Base-by-base conservation (phyloP, 2,113 vertebrate species). In the Hipposideros armiger region DNA sequence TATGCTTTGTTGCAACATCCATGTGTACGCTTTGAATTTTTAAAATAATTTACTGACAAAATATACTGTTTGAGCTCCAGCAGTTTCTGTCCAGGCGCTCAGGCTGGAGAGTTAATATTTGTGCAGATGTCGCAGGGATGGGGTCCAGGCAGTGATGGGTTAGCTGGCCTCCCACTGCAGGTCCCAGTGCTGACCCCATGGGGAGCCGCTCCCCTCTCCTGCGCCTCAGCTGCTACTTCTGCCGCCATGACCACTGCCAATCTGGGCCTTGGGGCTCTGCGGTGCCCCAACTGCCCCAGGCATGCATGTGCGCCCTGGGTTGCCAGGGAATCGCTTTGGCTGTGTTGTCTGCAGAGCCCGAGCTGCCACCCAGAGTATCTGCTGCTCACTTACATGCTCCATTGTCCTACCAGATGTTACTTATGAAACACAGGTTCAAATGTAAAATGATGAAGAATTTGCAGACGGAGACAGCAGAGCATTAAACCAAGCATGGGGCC, bases 361-460 rank as follows among this genome's bases (percentile, higher is more conserved):
- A 40, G 7, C 13, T 69, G 64, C 54, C 69, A 69, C 81, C 76
- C 66, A 32, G 30, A 2, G 9, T 26, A 52, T 54, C 84, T 73
- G 70, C 26, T 40, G 64, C 58, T 82, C 42, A 72, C 0, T 5
- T 6, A 7, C 28, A 17, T n/a, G 88, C 58, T 69, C 91, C 76
- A 4, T 19, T 45, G 45, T 52, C 70, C 85, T 77, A 66, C 90
- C 82, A 62, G 72, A 58, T 60, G 40, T 54, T 67, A 90, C n/a
- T 83, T 40, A 78, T 4, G 56, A 82, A 78, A 73, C 40, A 14
- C 45, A 80, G 14, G 45, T 69, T 96, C 45, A 58, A 74, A 90
- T 73, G 91, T 50, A 74, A 70, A 47, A 58, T 54, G 5, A 69
- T 82, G 73, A 76, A 67, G 67, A 69, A 84, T 87, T 92, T 84